These are phyloP conservation scores for Cygnus olor DNA, from an alignment of 2,797 vertebrate species.

Conservation along the genomic window DNA sequence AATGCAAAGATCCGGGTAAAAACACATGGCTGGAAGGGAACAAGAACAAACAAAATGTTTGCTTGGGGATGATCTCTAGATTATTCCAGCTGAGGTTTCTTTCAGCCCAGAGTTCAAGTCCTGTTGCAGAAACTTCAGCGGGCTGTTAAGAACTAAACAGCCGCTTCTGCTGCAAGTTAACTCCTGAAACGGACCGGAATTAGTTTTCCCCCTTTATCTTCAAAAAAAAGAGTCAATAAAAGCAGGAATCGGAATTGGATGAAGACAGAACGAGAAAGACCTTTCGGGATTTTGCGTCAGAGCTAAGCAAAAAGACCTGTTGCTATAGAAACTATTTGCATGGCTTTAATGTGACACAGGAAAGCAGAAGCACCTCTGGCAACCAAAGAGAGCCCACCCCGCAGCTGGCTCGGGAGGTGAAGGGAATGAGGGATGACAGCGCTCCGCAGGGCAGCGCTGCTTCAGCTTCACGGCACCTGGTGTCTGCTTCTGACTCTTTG, in stretches of 20 bases:
- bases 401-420: neutral
- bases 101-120: neutral
- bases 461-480: neutral
- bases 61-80: neutral
- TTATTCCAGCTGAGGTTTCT: neutral
- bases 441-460: neutral
- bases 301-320: slow-evolving; percentile 61
- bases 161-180: neutral
- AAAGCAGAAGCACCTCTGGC: slow-evolving; percentile 57
- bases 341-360: slow-evolving; percentile 61
- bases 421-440: neutral
- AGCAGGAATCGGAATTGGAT: neutral
- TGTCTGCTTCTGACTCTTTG: neutral
- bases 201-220: slow-evolving; percentile 16
- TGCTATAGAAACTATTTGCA: slow-evolving; percentile 79
- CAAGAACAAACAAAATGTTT: neutral
- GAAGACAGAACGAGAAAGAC: slow-evolving; percentile 35
- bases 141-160: neutral
- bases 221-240: slow-evolving; percentile 7
- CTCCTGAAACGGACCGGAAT: neutral
- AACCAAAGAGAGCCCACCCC: neutral
- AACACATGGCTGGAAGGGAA: neutral
- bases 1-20: neutral
- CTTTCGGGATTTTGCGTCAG: slow-evolving; percentile 64
- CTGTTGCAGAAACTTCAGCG: neutral